Base-by-base conservation (phyloP, 2,888 invertebrate genomes). In the Apomyelois bistriatella region DNA sequence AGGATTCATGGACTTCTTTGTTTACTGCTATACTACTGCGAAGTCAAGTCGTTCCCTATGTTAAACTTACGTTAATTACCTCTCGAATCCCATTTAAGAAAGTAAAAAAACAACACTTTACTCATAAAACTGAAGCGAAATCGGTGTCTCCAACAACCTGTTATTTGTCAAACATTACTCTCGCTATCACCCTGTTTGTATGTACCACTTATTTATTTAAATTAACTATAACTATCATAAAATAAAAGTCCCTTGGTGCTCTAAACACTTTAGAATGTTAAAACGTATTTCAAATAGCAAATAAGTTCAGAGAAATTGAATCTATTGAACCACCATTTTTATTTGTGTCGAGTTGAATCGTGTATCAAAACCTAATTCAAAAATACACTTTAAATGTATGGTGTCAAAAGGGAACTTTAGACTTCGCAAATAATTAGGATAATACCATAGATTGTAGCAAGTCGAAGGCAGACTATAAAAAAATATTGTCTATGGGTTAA, bases 91-190 rank as follows among this genome's bases (percentile, higher is more conserved):
- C 70, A 66, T 54, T 57, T 64, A 58, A 57, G 68, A 59, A 58
- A 65, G 64, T 62, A 69, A 74, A 74, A 76, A 75, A 82, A 82
- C 76, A 82, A 80, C 77, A 81, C 74, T 71, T 71, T 73, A 68
- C 66, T 74, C 72, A 80, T 72, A 78, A 82, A 79, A 81, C 76
- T 79, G 69, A 66, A 84, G 77, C 74, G 80, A 85, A 82, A 86
- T 89, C 87, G 88, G 87, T 86, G 74, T 83, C 80, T 88, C 73
- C 84, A 80, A 88, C 90, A 89, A 90, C 89, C 90, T 89, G 89
- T 89, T 88, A 89, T 88, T 86, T 85, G 83, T 81, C 82, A 85
- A 84, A 84, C 76, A 83, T 77, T 79, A 79, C 79, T 82, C 77
- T 82, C 74, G 61, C 65, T 64, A 70, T 72, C 67, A 76, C 83